Percentiles rank a stretch among this genome's conserved stretches.
Conservation (phyloP, 2,888 invertebrate genomes). For the Drosophila crucigera region DNA sequence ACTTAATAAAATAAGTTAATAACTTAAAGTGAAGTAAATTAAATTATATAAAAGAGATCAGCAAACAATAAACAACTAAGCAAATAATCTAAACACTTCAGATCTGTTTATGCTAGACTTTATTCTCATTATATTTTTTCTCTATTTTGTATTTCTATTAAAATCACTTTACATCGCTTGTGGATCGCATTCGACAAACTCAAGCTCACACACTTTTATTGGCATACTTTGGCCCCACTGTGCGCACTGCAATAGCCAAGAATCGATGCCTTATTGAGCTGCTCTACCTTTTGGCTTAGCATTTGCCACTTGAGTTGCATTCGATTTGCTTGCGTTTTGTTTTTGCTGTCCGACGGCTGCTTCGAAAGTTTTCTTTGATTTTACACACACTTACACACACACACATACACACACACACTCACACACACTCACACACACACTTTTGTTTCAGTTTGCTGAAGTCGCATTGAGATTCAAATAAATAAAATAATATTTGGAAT, state of each 20-base stretch:
- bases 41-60: neutral
- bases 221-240: conserved; percentile 49
- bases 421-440: conserved; percentile 1
- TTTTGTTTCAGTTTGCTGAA: conserved; percentile 47
- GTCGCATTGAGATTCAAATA: conserved; percentile 76
- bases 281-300: conserved; percentile 64
- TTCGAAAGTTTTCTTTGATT: conserved; percentile 46
- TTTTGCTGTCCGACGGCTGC: conserved; percentile 34
- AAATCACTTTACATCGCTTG: neutral
- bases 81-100: neutral
- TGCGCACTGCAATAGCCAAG: conserved; percentile 30
- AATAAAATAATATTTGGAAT: conserved; percentile 83
- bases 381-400: conserved; percentile 16
- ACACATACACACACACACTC: neutral
- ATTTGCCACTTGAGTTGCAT: conserved; percentile 71
- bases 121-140: neutral
- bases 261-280: conserved; percentile 17
- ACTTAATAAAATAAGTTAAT: neutral
- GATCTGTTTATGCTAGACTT: neutral
- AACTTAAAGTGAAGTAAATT: neutral
- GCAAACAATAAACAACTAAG: neutral
- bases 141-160: neutral
- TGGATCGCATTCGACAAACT: conserved; percentile 21
- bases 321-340: conserved; percentile 53
- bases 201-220: neutral